A percentile compares a stretch with the other conserved stretches of the same genome.
Conservation (phyloP, 1,140 invertebrate genomes). For the Hetaerina americana region DNA sequence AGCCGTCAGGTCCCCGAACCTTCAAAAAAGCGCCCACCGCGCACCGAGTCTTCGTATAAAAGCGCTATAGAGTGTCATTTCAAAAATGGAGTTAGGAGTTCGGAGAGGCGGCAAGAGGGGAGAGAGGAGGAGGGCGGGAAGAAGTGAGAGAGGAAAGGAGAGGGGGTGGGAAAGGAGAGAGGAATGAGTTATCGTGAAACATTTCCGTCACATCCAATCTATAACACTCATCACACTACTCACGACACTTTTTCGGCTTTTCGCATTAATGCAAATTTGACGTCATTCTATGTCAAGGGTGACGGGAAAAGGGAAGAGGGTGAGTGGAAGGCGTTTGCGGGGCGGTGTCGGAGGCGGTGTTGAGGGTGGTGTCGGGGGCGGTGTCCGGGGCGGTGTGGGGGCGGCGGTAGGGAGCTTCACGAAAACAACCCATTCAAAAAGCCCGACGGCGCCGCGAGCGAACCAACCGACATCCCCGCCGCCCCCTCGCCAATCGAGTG, state of each 20-base stretch:
- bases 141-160: neutral
- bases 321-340: neutral
- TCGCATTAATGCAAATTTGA: neutral
- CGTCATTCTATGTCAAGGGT: neutral
- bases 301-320: neutral
- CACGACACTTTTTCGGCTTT: neutral
- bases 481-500: too few species aligned
- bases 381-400: too few species aligned
- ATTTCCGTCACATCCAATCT: neutral
- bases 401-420: too few species aligned
- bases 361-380: too few species aligned
- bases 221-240: neutral
- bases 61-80: neutral
- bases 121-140: neutral
- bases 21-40: neutral
- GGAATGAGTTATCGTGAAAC: neutral
- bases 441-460: too few species aligned
- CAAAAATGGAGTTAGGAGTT: neutral
- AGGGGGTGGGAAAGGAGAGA: neutral
- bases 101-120: neutral
- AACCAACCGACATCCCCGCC: too few species aligned
- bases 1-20: neutral
- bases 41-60: neutral
- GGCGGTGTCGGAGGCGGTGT: too few species aligned
- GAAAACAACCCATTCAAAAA: too few species aligned